Evolutionary conservation across 2,113 vertebrate species (phyloP), one percentile per base, ranked within the genome.

Genomic region (human): DNA sequence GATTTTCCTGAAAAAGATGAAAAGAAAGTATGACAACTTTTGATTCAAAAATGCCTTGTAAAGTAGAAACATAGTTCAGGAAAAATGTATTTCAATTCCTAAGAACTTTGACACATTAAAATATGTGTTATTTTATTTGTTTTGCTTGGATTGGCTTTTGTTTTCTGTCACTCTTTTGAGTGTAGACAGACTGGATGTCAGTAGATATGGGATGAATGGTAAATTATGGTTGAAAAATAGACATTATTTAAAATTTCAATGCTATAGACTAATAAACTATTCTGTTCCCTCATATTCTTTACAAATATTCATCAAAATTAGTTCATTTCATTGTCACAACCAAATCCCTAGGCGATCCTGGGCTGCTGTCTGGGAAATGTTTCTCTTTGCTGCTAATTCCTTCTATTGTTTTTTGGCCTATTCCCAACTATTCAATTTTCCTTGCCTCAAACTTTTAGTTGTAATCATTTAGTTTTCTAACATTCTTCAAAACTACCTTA

Each of bases 1-100:
- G 6, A 68, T 84, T 94, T 97, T 94, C 23, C 89, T 85, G 70
- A 72, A 97, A 96, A 78, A 94, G 72, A 93, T 96, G 61, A 95
- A 97, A 78, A 90, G 81, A 72, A 94, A 59, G 23, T 35, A 55
- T 92, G 73, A 93, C 79, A 96, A 92, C 13, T 84, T 92, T 68
- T 73, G 48, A 96, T 84, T 90, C 23, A 96, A 93, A 95, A 93
- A 48, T 66, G 11, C 32, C 45, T 61, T 75, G 23, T 80, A 93
- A 89, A 82, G 32, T 48, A 45, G 50, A 89, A 91, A 90, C 14
- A 87, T 6, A 55, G 38, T 79, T 95, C 30, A 85, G 73, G 48
- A 93, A 81, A 64, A 95, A 80, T 90, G 11, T 45, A 48, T 59
- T 93, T 73, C 11, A 78, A 27, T 66, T 84, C 91, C 32, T 95